Base-by-base conservation (phyloP, 2,888 invertebrate genomes). In the Lasioglossum vierecki region DNA sequence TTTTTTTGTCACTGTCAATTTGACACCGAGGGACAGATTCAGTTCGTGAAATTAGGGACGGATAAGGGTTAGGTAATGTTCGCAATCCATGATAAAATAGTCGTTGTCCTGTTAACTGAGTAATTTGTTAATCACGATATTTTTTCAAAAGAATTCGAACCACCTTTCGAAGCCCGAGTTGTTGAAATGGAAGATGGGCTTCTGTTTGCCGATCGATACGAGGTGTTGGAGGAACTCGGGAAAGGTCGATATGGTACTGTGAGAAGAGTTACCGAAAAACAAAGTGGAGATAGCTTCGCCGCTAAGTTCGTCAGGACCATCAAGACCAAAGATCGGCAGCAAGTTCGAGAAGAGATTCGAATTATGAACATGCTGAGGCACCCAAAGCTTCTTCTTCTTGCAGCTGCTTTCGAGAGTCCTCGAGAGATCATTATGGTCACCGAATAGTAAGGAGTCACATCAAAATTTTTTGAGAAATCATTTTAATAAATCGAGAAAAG, bases 311-410 rank as follows among this genome's bases (percentile, higher is more conserved):
- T 98, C 22, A 96, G 97, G 91, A 97, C 97, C 87, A 96, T 97
- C 68, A 97, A 97, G 86, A 95, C 96, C 18, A 96, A 97, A 88
- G 98, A 98, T 94, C 96, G 97, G 83, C 97, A 97, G 85, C 97
- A 97, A 92, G 98, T 98, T 9, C 95, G 96, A 80, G 97, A 97
- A 85, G 99, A 99, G 95, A 97, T 98, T 79, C 97, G 97, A 85
- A 97, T 99, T 85, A 98, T 99, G 98, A 98, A 97, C 91, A 95
- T 96, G 39, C 95, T 99, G 78, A 95, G 97, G 82, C 99, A 99
- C 95, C 98, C 98, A 4, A 98, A 98, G 91, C 96, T 99, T 0
- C 96, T 99, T 13, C 97, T 98, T 93, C 95, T 99, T 77, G 97
- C 97, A 4, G 98, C 98, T 49, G 98, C 98, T 15, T 98, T 97